Evolutionary conservation across 2,113 vertebrate species (phyloP).

Genomic region (Chlorodrepanis virens): DNA sequence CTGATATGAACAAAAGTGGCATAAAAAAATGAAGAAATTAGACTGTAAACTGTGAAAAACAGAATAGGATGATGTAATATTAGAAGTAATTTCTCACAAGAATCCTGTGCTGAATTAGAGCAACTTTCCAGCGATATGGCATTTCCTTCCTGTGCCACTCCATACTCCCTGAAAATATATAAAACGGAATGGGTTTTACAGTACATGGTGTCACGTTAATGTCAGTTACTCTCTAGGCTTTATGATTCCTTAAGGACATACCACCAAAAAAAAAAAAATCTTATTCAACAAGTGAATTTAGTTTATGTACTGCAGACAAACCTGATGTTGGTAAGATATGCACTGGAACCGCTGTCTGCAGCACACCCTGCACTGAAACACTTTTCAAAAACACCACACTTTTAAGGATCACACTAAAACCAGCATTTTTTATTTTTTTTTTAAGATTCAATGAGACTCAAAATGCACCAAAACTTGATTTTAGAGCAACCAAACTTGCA

Average conservation of each 20-base stretch:
- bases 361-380: not conserved
- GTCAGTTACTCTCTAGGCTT: conserved; percentile 36
- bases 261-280: not conserved
- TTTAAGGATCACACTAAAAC: not conserved
- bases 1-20: conserved; percentile 19
- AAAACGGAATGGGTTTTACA: conserved; percentile 60
- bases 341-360: not conserved
- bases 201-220: conserved; percentile 28
- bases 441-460: not conserved
- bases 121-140: conserved; percentile 57
- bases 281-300: not conserved
- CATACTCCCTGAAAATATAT: conserved; percentile 62
- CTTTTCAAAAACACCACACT: not conserved
- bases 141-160: conserved; percentile 63
- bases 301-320: not conserved
- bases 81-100: conserved; percentile 64
- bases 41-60: conserved; percentile 37
- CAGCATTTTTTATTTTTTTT: not conserved
- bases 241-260: conserved; percentile 8
- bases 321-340: not conserved
- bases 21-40: conserved; percentile 33
- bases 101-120: conserved; percentile 64
- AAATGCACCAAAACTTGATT: not conserved
- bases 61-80: conserved; percentile 46
- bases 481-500: not conserved